Conservation (phyloP, 1,140 invertebrate species). For the Hycleus cichorii region DNA sequence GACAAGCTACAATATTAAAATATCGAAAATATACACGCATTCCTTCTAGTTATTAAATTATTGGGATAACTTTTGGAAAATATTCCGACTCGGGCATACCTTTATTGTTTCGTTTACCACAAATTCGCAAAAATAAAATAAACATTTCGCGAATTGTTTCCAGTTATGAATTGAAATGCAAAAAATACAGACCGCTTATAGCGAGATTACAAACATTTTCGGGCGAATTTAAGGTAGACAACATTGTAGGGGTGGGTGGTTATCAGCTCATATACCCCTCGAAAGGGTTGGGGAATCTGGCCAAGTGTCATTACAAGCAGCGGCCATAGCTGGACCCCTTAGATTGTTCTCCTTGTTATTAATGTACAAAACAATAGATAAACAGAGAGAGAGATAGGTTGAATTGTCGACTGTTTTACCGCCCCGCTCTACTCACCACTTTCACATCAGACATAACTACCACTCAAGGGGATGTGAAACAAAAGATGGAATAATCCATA, state of each 20-base stretch:
- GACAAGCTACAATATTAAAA: slow-evolving; percentile 34
- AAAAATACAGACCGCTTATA: no score
- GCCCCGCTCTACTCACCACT: no score
- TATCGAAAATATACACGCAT: slow-evolving; percentile 31
- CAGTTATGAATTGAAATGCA: no score
- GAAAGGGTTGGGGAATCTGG: slow-evolving; percentile 13
- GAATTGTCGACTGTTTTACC: no score
- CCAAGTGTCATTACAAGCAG: slow-evolving; percentile 41
- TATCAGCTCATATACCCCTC: not conserved
- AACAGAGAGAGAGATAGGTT: slow-evolving; percentile 6
- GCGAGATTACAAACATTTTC: no score
- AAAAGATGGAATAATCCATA: slow-evolving; percentile 42
- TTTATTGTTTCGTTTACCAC: no score
- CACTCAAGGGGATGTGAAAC: slow-evolving; percentile 27
- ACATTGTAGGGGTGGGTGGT: not conserved
- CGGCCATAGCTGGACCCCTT: slow-evolving; percentile 30
- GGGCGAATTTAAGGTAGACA: no score
- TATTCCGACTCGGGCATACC: not conserved
- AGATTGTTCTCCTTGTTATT: not conserved
- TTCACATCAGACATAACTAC: no score
- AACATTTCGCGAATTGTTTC: no score
- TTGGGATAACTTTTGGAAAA: slow-evolving; percentile 20
- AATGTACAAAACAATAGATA: no score
- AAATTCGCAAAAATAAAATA: no score
- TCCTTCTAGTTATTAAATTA: slow-evolving; percentile 33